phyloP scores from a whole-genome alignment of 2,888 invertebrate species.

The Creontiades dilutus region DNA sequence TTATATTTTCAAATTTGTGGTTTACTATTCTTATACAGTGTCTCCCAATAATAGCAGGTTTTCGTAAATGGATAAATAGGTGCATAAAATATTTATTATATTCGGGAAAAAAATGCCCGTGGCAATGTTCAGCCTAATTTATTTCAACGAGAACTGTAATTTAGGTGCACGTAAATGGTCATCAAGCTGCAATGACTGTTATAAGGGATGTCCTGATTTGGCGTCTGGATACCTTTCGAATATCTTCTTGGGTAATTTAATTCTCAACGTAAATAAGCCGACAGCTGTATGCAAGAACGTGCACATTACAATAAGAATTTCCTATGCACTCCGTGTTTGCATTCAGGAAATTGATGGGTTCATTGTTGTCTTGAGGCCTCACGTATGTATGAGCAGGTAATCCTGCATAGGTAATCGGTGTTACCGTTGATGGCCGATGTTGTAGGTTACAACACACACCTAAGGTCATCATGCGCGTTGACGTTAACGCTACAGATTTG shows the following conservation, averaged over 20 bases:
- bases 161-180: too few relatives aligned
- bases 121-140: background rate
- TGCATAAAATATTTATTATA: background rate
- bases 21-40: too few relatives aligned
- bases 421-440: background rate
- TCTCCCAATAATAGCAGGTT: background rate
- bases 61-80: background rate
- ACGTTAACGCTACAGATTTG: too few relatives aligned
- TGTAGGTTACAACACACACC: too few relatives aligned
- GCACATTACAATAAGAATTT: background rate
- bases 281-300: background rate
- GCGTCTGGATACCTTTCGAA: background rate
- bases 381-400: constrained; percentile 25
- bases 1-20: too few relatives aligned
- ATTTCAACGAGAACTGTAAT: background rate
- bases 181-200: background rate
- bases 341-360: background rate
- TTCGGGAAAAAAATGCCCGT: background rate
- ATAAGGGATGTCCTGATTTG: background rate
- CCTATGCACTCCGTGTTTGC: background rate
- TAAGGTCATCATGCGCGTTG: too few relatives aligned
- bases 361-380: background rate
- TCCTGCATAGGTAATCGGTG: background rate
- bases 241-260: background rate
- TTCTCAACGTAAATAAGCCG: background rate